Evolutionary conservation across 2,888 invertebrate species (phyloP).

Genomic region (Synergus laeviventris): DNA sequence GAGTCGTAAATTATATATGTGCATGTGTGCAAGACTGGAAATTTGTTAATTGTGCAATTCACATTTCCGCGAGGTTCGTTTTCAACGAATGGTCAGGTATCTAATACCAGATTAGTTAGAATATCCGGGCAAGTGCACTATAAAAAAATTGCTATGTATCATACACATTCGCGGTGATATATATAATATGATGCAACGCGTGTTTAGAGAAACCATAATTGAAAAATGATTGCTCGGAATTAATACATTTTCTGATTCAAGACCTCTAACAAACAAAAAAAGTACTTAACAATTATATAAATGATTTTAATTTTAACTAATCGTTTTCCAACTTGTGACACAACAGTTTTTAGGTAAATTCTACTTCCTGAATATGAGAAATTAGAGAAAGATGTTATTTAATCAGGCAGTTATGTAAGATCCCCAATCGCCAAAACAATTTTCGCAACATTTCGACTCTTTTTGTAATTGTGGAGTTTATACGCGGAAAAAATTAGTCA

Average conservation of each 20-base stretch:
- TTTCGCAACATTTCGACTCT: slow-evolving; percentile 12
- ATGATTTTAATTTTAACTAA: too few species aligned
- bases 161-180: slow-evolving; percentile 3
- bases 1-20: slow-evolving; percentile 25
- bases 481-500: too few species aligned
- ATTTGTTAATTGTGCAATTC: slow-evolving; percentile 57
- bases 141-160: slow-evolving; percentile 38
- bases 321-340: too few species aligned
- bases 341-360: too few species aligned
- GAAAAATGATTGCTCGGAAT: slow-evolving; percentile 19
- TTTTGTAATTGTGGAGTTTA: slow-evolving; percentile 17
- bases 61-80: slow-evolving; percentile 54
- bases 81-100: slow-evolving; percentile 49
- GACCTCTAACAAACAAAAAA: too few species aligned
- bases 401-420: not conserved
- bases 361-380: not conserved
- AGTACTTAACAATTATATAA: too few species aligned
- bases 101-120: slow-evolving; percentile 44
- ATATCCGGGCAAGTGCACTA: slow-evolving; percentile 47
- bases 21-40: slow-evolving; percentile 42
- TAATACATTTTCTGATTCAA: too few species aligned
- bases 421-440: slow-evolving; percentile 6
- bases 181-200: slow-evolving; percentile 29
- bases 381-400: slow-evolving; percentile 2
- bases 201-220: slow-evolving; percentile 14